These are phyloP conservation scores for Mesoligia furuncula DNA, from an alignment of 2,888 invertebrate species.

Conservation along the genomic window DNA sequence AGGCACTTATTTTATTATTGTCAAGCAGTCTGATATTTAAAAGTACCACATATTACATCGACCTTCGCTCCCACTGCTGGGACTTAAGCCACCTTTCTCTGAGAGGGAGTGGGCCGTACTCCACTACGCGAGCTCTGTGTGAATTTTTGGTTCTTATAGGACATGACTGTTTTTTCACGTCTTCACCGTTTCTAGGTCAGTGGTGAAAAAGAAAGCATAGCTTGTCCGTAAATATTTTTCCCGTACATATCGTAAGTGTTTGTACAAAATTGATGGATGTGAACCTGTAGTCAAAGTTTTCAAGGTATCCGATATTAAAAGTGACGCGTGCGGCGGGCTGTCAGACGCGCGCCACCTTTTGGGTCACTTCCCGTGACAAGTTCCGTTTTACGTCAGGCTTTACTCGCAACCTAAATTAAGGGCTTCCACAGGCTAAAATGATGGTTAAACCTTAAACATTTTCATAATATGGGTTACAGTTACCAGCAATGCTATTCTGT, in stretches of 20 bases:
- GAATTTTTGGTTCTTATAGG: neutral
- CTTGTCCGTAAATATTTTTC: neutral
- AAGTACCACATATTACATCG: neutral
- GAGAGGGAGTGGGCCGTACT: neutral
- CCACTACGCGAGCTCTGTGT: neutral
- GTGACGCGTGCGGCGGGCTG: slow-evolving; percentile 39
- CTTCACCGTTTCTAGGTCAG: neutral
- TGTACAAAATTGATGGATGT: neutral
- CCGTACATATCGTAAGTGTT: neutral
- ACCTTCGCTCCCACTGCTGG: neutral
- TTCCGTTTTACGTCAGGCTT: slow-evolving; percentile 68
- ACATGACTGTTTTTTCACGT: neutral
- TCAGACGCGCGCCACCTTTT: slow-evolving; percentile 75
- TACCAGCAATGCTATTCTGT: too few relatives aligned
- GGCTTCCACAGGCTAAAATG: slow-evolving; percentile 26
- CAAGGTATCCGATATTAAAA: slow-evolving; percentile 53
- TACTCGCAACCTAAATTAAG: slow-evolving; percentile 47
- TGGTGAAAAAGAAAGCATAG: neutral
- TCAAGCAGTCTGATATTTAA: neutral
- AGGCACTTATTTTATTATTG: neutral
- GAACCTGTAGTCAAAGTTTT: slow-evolving; percentile 33
- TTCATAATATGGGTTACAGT: neutral
- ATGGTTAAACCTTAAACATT: neutral
- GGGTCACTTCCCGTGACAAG: slow-evolving; percentile 81
- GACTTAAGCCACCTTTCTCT: neutral